A percentile compares a stretch with the other conserved stretches of the same genome.
These are phyloP conservation scores for Drosophila oshimai DNA, from an alignment of 1,140 invertebrate genomes.

Conservation along the genomic window DNA sequence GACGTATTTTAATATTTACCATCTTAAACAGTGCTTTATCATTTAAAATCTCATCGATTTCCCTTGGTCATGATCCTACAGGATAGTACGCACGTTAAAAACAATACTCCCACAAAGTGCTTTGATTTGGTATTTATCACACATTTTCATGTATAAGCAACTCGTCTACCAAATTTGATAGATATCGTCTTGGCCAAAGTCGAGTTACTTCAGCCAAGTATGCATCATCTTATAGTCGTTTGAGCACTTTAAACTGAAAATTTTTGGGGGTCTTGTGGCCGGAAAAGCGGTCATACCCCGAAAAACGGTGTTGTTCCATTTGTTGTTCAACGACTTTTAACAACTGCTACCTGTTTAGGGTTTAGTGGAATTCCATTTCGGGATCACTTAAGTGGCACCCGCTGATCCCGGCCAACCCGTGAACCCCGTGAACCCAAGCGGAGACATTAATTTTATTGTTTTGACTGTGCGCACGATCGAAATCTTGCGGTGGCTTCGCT, in stretches of 20 bases:
- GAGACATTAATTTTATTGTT: slow-evolving; percentile 79
- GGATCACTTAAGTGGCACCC: slow-evolving; percentile 63
- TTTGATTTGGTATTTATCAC: slow-evolving; percentile 1
- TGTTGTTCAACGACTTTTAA: slow-evolving; percentile 65
- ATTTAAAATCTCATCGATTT: too few species aligned
- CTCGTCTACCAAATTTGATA: background rate
- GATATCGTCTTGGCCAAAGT: background rate
- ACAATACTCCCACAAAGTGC: background rate
- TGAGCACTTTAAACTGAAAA: background rate
- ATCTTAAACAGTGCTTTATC: too few species aligned
- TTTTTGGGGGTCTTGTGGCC: background rate
- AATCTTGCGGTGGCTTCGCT: slow-evolving; percentile 32
- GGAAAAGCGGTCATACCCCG: background rate
- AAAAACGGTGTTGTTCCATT: slow-evolving; percentile 27
- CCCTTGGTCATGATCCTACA: too few species aligned
- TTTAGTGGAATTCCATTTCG: slow-evolving; percentile 22
- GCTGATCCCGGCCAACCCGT: slow-evolving; percentile 40
- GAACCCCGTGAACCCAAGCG: slow-evolving; percentile 40
- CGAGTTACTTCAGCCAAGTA: background rate
- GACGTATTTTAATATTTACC: too few species aligned
- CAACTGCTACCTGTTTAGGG: slow-evolving; percentile 66
- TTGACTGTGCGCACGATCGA: slow-evolving; percentile 68
- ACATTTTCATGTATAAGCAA: background rate
- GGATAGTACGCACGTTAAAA: too few species aligned
- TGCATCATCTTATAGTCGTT: background rate